Base-by-base conservation (phyloP, 2,888 invertebrate species). In the Xiphydria camelus region DNA sequence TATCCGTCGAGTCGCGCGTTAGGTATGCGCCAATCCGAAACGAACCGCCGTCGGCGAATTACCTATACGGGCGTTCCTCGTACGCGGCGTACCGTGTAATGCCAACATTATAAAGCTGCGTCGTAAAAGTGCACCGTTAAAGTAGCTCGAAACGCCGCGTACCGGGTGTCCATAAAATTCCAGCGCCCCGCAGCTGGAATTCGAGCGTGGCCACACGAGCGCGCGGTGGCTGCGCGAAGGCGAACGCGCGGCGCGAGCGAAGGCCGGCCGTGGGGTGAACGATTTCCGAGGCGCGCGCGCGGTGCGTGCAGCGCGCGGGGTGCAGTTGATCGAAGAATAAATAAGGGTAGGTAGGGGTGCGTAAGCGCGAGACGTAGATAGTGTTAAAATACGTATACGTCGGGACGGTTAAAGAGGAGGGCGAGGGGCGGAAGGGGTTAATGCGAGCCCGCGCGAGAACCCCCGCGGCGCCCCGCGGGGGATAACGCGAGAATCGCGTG, bases 401-500 rank as follows among this genome's bases (percentile, higher is more conserved):
- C 36, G 4, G 23, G 29, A 26, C 12, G 41, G 10, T 5, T 22
- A 10, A 10, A 31, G 43, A 20, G 37, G 23, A 38, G 35, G 20
- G 19, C 32, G 41, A 34, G 58, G 55, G 63, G 60, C 58, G 59
- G 10, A 3, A 26, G 26, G n/a, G 63, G 60, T 68, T 70, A 70
- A 69, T 65, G 67, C 53, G 57, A 68, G 63, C 62, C 61, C 64
- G 61, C 57, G 63, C 63, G 67, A 66, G 65, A 67, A 71, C 65
- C 67, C 72, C 69, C 64, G 66, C 69, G 70, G 71, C 51, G 68
- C 66, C 50, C 66, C 59, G 62, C 66, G 64, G 70, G 68, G 62
- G 66, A 64, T 73, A 73, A 73, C 72, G 72, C 66, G 66, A 68
- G 64, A 69, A 73, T 73, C 70, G 73, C 73, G 72, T 72, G 73